phyloP scores from a whole-genome alignment of 1,140 invertebrate genomes.

The Venturia canescens region DNA sequence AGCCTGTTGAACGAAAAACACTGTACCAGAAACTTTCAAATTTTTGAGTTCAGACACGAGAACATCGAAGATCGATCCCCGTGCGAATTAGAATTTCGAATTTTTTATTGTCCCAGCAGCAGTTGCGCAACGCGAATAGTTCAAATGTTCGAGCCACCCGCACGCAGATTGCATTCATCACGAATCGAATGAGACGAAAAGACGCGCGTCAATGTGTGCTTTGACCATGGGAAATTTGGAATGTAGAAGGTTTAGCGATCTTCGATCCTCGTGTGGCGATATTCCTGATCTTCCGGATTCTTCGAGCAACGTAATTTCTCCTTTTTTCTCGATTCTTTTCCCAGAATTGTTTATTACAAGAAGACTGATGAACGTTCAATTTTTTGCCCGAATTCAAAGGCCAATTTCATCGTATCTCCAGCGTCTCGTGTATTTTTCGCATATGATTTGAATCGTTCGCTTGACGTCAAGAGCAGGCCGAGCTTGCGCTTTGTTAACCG shows the following conservation, averaged over 20 bases:
- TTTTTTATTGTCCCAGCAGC: neutral
- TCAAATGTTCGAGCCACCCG: neutral
- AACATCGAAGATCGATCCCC: neutral
- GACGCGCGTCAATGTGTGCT: neutral
- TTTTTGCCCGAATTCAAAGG: neutral
- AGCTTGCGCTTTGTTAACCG: no score
- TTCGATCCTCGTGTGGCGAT: neutral
- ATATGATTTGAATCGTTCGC: no score
- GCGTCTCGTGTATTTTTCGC: no score
- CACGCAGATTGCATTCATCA: neutral
- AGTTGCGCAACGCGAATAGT: constrained; percentile 6
- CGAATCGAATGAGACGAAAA: neutral
- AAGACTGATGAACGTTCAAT: neutral
- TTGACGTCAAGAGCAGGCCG: no score
- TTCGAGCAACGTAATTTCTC: neutral
- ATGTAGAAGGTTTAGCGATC: neutral
- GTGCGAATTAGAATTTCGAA: constrained; percentile 9
- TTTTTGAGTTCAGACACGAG: constrained; percentile 3
- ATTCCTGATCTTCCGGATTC: constrained; percentile 22
- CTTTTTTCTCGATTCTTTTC: neutral
- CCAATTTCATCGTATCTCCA: no score
- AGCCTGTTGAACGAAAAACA: neutral
- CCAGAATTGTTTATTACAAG: neutral
- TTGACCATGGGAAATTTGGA: constrained; percentile 4
- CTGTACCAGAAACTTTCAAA: neutral